Evolutionary conservation across 2,888 invertebrate genomes (phyloP), one percentile per base, ranked within the genome.

Genomic region (Therioaphis trifolii): DNA sequence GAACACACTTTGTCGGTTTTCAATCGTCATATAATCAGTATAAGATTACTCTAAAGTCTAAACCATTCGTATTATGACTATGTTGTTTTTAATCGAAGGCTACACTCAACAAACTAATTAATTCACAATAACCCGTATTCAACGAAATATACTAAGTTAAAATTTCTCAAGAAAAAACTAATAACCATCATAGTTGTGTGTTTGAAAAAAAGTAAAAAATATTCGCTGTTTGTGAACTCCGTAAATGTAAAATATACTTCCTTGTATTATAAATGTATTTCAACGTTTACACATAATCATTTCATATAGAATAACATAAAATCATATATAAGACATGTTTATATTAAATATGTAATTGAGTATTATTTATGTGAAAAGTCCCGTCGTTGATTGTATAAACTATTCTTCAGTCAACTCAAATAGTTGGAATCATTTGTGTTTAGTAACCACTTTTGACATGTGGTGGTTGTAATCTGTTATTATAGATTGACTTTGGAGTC

Each of bases 1-100:
- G 35, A 7, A n/a, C n/a, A n/a, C n/a, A n/a, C n/a, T 35, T 35
- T 35, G 35, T 35, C 58, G 21, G 24, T 21, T 58, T 52, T 58
- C 21, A 58, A 58, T 21, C 11, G 24, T 61, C 43, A n/a, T 24
- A 46, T 77, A 63, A 46, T 15, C 46, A n/a, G 46, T 71, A 46
- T 15, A 27, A 24, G 18, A 49, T 43, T 71, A 18, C 27, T 71
- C 18, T 46, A 27, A 46, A 71, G n/a, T 46, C 43, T 7, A 43
- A 46, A 43, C 18, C 46, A 46, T 24, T 71, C 24, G 27, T 46
- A 46, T 71, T 18, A 35, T 7, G 12, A 71, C 46, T 24, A 46
- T 46, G 43, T 71, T 71, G 46, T 27, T 24, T 27, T 40, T 71
- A 71, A 71, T 46, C 24, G 69, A 46, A 69, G 69, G 46, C 69